These are phyloP conservation scores for Poecile atricapillus DNA, from an alignment of 2,113 vertebrate species.

Conservation along the genomic window DNA sequence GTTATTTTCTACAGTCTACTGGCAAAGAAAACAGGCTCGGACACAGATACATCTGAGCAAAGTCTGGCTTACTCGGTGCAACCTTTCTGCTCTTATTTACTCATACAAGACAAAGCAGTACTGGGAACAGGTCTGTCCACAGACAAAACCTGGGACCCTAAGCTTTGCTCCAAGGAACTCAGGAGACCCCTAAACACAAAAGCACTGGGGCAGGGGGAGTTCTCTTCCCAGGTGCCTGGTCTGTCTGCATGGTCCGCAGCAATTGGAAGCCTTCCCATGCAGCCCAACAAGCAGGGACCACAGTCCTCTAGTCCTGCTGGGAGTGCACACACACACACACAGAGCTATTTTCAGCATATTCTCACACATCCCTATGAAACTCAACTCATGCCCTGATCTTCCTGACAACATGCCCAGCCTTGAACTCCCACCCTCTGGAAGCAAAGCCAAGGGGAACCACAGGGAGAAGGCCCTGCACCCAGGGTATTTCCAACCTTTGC, in stretches of 20 bases:
- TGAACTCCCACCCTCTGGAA: not conserved
- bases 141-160: not conserved
- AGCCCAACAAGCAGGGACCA: not conserved
- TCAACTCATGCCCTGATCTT: not conserved
- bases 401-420: not conserved
- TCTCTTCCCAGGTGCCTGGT: fast-evolving
- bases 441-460: not conserved
- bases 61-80: not conserved
- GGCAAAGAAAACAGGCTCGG: not conserved
- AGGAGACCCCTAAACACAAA: not conserved
- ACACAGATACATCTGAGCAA: not conserved
- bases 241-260: not conserved
- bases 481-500: not conserved
- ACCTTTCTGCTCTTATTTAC: not conserved
- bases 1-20: not conserved
- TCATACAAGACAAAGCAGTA: not conserved
- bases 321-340: not conserved
- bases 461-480: not conserved
- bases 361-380: not conserved
- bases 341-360: not conserved
- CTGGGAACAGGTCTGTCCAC: not conserved
- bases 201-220: not conserved
- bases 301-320: not conserved
- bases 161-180: not conserved
- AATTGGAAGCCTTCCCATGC: not conserved